Conservation (phyloP, 2,113 vertebrate genomes). For the Eudyptes chrysolophus region DNA sequence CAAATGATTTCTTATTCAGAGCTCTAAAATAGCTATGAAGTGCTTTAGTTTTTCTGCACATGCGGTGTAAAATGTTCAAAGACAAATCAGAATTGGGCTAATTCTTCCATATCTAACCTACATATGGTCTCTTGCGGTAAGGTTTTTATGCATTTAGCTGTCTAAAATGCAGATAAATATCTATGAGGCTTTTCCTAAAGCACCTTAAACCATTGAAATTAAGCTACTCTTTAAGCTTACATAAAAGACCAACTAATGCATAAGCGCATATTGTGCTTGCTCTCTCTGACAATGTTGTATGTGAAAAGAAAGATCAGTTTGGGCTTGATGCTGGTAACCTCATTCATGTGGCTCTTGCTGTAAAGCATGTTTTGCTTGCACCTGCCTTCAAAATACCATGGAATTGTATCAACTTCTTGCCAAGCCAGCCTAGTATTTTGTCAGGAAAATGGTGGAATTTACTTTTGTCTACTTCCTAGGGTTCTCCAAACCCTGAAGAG, state of each 20-base stretch:
- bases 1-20: not conserved
- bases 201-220: not conserved
- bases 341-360: not conserved
- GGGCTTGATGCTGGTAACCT: not conserved
- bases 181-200: not conserved
- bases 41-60: not conserved
- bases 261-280: not conserved
- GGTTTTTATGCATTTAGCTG: not conserved
- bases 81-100: not conserved
- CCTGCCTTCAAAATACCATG: not conserved
- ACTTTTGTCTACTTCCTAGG: not conserved
- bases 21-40: not conserved
- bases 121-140: not conserved
- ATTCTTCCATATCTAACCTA: not conserved
- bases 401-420: not conserved
- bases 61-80: not conserved
- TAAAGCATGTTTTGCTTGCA: not conserved
- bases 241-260: not conserved
- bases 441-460: not conserved
- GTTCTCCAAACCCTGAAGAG: not conserved
- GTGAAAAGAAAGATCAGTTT: not conserved
- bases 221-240: not conserved
- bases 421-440: not conserved
- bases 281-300: not conserved
- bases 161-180: not conserved